A percentile compares a stretch with the other conserved stretches of the same genome.
Conservation (phyloP, 2,113 vertebrate species). For the Pollimyrus isidori region DNA sequence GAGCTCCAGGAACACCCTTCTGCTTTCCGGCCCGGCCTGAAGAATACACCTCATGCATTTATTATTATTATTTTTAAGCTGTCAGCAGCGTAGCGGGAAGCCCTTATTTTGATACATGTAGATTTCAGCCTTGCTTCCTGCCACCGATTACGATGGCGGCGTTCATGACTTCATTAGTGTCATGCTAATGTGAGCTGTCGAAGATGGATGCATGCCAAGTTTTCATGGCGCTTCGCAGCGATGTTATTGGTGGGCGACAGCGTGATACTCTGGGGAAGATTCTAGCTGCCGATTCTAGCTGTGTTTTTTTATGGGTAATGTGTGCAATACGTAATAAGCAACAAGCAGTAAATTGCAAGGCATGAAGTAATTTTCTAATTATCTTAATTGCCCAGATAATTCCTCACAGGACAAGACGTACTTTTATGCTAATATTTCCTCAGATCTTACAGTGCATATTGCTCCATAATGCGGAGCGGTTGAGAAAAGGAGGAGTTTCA, state of each 20-base stretch:
- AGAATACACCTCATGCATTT: constrained; percentile 36
- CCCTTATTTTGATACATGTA: not conserved
- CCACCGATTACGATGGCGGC: not conserved
- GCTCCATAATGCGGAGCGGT: not conserved
- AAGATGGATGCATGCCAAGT: not conserved
- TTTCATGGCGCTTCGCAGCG: not conserved
- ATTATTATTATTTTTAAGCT: constrained; percentile 1
- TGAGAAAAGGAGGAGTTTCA: not conserved
- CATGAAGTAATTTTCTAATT: constrained; percentile 6
- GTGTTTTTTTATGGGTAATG: not conserved
- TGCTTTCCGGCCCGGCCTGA: constrained; percentile 32
- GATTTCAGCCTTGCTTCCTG: not conserved
- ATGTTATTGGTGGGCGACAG: not conserved
- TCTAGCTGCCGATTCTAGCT: not conserved
- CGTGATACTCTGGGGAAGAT: not conserved
- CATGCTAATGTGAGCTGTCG: not conserved
- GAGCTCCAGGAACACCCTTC: constrained; percentile 38
- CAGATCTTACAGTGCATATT: not conserved
- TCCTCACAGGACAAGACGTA: not conserved
- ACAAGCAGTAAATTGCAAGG: constrained; percentile 1
- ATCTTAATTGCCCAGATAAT: not conserved
- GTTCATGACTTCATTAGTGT: constrained; percentile 6
- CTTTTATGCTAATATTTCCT: not conserved
- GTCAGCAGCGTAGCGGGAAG: not conserved
- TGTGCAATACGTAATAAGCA: not conserved